Percentiles rank a stretch among this genome's conserved stretches.
phyloP scores from a whole-genome alignment of 2,113 vertebrate species.

The Scophthalmus maximus region DNA sequence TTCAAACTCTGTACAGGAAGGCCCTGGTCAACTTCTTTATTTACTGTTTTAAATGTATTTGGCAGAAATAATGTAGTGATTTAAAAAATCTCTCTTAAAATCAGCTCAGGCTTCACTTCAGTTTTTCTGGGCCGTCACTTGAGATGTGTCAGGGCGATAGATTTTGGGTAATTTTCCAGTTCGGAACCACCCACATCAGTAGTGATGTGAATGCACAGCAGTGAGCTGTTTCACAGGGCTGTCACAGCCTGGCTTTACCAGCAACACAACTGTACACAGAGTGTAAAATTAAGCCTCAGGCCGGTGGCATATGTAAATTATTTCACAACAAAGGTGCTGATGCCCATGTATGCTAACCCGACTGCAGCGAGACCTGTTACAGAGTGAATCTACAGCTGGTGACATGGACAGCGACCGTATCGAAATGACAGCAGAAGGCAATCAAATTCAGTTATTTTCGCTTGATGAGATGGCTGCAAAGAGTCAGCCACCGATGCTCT shows the following conservation, averaged over 20 bases:
- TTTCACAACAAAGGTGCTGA: slow-evolving; percentile 1
- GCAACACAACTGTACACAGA: slow-evolving; percentile 4
- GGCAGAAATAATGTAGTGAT: no score
- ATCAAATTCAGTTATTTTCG: background rate
- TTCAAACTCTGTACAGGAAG: no score
- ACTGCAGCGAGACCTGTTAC: background rate
- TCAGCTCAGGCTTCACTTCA: background rate
- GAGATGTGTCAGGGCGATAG: slow-evolving; percentile 33
- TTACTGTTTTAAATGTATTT: background rate
- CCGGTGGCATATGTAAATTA: slow-evolving; percentile 8
- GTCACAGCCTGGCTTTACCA: slow-evolving; percentile 13
- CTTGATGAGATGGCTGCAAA: background rate
- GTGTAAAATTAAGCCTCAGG: background rate
- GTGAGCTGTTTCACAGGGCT: background rate
- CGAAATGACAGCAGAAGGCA: background rate
- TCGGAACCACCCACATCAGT: slow-evolving; percentile 30
- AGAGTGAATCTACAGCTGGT: background rate
- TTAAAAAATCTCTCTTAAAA: no score
- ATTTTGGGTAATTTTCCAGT: no score
- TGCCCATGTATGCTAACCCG: background rate
- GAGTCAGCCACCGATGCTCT: background rate
- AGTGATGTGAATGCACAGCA: slow-evolving; percentile 12
- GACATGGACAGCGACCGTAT: background rate
- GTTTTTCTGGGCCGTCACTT: slow-evolving; percentile 16
- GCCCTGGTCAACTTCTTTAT: background rate